These are phyloP conservation scores for Habrosyne pyritoides DNA, from an alignment of 2,888 invertebrate species.

Conservation along the genomic window DNA sequence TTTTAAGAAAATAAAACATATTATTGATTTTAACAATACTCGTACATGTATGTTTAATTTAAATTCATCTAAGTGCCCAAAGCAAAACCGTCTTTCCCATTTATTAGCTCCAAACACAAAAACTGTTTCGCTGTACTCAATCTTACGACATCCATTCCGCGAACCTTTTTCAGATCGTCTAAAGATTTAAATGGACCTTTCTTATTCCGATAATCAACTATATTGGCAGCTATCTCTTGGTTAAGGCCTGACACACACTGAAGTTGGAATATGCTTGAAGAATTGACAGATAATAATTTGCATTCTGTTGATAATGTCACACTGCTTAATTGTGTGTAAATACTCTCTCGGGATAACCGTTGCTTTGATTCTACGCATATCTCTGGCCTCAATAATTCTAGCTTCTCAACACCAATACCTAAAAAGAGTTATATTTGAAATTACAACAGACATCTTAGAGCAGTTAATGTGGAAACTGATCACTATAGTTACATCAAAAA, in stretches of 20 bases:
- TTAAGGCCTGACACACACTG: conserved; percentile 89
- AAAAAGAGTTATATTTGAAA: conserved; percentile 33
- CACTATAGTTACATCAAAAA: too few species aligned
- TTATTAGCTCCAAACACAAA: conserved; percentile 76
- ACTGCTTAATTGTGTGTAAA: conserved; percentile 86
- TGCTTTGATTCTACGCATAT: conserved; percentile 85
- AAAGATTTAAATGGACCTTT: conserved; percentile 88
- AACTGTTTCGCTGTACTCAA: conserved; percentile 84
- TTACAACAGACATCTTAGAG: not conserved
- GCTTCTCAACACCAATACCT: conserved; percentile 90
- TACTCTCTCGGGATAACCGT: conserved; percentile 79
- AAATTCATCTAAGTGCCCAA: not conserved
- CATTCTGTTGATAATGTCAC: conserved; percentile 81
- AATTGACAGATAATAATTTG: conserved; percentile 86
- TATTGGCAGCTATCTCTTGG: conserved; percentile 90
- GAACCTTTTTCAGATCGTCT: conserved; percentile 90
- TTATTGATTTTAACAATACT: not conserved
- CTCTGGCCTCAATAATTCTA: conserved; percentile 87
- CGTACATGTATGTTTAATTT: not conserved
- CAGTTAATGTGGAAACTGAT: too few species aligned
- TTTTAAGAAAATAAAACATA: not conserved
- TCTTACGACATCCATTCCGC: conserved; percentile 85
- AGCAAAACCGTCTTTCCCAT: conserved; percentile 57
- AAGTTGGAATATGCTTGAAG: conserved; percentile 90
- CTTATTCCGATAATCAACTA: conserved; percentile 88